Conservation (phyloP, 2,888 invertebrate species). For the Halocaridina rubra region DNA sequence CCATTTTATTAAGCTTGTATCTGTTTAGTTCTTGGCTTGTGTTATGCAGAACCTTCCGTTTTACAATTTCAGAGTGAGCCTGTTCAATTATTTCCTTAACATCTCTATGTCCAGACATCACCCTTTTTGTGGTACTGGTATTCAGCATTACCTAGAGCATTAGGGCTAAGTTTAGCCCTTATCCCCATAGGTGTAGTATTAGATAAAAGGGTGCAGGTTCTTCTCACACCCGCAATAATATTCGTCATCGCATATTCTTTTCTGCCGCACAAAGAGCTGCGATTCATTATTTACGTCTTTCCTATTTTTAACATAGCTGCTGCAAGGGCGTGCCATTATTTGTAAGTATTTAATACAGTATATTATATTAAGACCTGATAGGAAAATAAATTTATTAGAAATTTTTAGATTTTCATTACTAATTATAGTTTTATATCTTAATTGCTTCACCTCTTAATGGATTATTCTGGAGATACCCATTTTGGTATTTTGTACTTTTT, state of each 20-base stretch:
- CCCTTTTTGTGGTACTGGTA: conserved; percentile 99
- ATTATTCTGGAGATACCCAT: no score
- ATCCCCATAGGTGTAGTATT: conserved; percentile 82
- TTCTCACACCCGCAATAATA: conserved; percentile 78
- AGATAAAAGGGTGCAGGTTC: conserved; percentile 78
- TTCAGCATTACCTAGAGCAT: conserved; percentile 92
- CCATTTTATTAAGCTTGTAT: no score
- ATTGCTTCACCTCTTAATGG: no score
- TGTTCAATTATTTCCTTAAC: conserved; percentile 47
- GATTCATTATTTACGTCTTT: conserved; percentile 90
- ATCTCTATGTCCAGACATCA: conserved; percentile 1
- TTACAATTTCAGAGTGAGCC: no score
- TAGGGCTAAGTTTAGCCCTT: conserved; percentile 83
- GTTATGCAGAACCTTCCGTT: no score
- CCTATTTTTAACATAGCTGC: conserved; percentile 91
- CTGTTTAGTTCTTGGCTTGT: no score
- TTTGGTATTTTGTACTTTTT: no score
- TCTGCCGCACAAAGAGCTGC: conserved; percentile 95
- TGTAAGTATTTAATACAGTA: no score
- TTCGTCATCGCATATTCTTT: conserved; percentile 93
- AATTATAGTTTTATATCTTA: no score
- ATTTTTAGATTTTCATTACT: no score
- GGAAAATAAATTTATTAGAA: no score
- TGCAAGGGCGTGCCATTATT: conserved; percentile 85
- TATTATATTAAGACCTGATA: no score